Conservation (phyloP, 2,888 invertebrate genomes). For the Phlogophora meticulosa region DNA sequence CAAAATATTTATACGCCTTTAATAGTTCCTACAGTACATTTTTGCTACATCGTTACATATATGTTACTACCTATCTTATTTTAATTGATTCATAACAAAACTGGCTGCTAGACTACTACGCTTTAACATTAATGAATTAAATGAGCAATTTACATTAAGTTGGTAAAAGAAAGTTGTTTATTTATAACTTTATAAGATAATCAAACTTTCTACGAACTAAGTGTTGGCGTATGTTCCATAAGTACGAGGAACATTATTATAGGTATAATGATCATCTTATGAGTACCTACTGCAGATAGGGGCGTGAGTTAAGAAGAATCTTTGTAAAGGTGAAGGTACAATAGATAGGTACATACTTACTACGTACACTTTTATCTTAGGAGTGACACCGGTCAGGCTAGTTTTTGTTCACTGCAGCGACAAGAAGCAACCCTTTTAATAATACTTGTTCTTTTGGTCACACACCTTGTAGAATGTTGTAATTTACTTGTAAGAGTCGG, state of each 20-base stretch:
- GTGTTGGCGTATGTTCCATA: background rate
- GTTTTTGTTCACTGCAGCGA: constrained; percentile 44
- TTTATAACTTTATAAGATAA: constrained; percentile 10
- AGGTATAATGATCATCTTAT: constrained; percentile 11
- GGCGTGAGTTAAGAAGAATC: constrained; percentile 8
- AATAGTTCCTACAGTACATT: too few species aligned
- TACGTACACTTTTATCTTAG: constrained; percentile 35
- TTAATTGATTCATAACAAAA: background rate
- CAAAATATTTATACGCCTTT: too few species aligned
- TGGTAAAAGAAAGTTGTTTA: constrained; percentile 38
- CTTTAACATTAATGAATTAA: constrained; percentile 6
- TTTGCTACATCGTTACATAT: background rate
- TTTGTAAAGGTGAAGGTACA: constrained; percentile 15
- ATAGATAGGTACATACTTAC: constrained; percentile 23
- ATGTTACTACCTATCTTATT: background rate
- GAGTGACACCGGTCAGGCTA: constrained; percentile 42
- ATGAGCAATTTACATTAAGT: constrained; percentile 13
- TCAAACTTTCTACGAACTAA: constrained; percentile 35
- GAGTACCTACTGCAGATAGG: background rate
- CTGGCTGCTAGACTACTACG: background rate
- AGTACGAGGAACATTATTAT: constrained; percentile 6
- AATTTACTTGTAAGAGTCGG: constrained; percentile 12
- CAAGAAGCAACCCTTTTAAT: constrained; percentile 29
- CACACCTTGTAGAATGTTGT: constrained; percentile 28
- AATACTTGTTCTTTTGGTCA: constrained; percentile 28